Evolutionary conservation across 1,140 invertebrate genomes (phyloP).

Genomic region (Atta cephalotes): DNA sequence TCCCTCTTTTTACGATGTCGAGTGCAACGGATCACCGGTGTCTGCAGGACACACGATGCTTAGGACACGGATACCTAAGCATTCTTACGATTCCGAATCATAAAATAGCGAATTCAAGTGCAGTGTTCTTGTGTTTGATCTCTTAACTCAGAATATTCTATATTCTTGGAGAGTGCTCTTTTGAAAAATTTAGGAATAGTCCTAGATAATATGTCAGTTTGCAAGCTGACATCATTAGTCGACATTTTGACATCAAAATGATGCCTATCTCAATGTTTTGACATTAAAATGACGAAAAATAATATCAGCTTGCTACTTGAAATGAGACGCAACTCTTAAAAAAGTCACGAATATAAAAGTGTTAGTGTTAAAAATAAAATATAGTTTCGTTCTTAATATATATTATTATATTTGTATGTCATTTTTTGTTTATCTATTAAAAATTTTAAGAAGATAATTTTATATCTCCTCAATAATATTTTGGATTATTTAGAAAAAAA

Average conservation of each 20-base stretch:
- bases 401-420: not conserved
- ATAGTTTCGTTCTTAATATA: not conserved
- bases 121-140: constrained; percentile 21
- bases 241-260: too few relatives aligned
- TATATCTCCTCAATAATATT: too few relatives aligned
- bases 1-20: constrained; percentile 70
- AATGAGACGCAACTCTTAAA: not conserved
- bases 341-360: not conserved
- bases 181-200: not conserved
- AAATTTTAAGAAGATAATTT: too few relatives aligned
- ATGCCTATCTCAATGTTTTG: too few relatives aligned
- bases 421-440: not conserved
- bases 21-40: constrained; percentile 69
- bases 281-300: too few relatives aligned
- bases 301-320: too few relatives aligned
- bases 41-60: constrained; percentile 20
- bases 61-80: constrained; percentile 33
- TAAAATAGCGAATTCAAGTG: constrained; percentile 33
- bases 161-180: not conserved
- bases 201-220: too few relatives aligned
- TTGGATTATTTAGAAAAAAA: not conserved
- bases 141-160: constrained; percentile 21
- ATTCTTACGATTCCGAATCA: constrained; percentile 64
- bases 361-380: constrained; percentile 12
- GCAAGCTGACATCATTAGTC: too few relatives aligned